Conservation (phyloP, 2,888 invertebrate genomes). For the Lissocephala sabroskyi region DNA sequence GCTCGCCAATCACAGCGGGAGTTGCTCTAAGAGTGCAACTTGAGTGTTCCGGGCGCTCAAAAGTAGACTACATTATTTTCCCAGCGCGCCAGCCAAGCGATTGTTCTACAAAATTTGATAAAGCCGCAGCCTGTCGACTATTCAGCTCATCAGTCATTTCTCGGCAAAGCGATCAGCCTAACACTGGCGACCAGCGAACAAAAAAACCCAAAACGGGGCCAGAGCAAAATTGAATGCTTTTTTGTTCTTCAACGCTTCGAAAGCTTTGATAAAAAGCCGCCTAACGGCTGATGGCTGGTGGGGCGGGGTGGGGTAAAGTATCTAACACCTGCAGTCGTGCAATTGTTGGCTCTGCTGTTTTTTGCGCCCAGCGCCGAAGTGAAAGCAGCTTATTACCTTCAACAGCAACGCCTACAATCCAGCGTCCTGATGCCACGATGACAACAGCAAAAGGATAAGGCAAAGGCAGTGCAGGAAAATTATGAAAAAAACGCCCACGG, state of each 20-base stretch:
- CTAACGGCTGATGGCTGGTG: background rate
- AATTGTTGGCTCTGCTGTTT: conserved; percentile 29
- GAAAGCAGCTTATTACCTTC: conserved; percentile 38
- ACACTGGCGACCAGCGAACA: background rate
- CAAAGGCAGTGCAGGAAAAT: conserved; percentile 3
- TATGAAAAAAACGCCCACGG: conserved; percentile 10
- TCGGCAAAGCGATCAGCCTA: no score
- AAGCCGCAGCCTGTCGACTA: no score
- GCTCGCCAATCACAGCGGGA: no score
- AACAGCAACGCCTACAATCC: conserved; percentile 28
- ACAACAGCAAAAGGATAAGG: conserved; percentile 2
- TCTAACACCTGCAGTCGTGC: conserved; percentile 12
- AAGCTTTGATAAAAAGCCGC: conserved; percentile 18
- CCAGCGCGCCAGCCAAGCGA: no score
- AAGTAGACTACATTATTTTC: no score
- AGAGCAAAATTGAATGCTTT: conserved; percentile 48
- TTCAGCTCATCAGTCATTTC: no score
- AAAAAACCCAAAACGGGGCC: conserved; percentile 14
- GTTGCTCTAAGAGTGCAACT: no score
- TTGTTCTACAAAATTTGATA: no score
- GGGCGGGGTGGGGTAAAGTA: background rate
- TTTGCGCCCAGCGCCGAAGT: conserved; percentile 20
- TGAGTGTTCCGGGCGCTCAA: no score
- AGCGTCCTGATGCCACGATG: background rate
- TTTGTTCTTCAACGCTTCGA: conserved; percentile 13